Conservation (phyloP, 2,113 vertebrate genomes). For the Prolemur simus region DNA sequence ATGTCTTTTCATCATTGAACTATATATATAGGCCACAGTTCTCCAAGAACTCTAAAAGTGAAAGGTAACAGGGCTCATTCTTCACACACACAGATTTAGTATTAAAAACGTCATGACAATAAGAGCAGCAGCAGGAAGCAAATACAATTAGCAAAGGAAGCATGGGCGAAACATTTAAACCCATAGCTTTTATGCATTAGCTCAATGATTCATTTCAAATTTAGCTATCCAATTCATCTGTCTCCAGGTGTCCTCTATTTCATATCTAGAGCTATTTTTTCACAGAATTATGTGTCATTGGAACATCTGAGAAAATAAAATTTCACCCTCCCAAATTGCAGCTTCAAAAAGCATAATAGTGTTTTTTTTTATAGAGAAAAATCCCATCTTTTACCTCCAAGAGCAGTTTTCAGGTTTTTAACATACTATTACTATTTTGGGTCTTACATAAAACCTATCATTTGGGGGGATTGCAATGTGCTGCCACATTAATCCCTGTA, state of each 20-base stretch:
- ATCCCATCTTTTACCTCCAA: slow-evolving; percentile 30
- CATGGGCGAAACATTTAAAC: slow-evolving; percentile 36
- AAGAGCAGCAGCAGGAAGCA: slow-evolving; percentile 67
- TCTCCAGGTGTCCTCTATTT: slow-evolving; percentile 73
- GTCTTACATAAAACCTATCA: slow-evolving; percentile 43
- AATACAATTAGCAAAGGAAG: slow-evolving; percentile 70
- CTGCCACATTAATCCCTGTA: slow-evolving; percentile 43
- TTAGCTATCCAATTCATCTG: slow-evolving; percentile 70
- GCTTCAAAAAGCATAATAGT: slow-evolving; percentile 30
- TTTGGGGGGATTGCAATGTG: neutral
- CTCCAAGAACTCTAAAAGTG: neutral
- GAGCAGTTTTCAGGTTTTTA: slow-evolving; percentile 4
- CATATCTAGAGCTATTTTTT: slow-evolving; percentile 55
- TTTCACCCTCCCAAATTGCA: slow-evolving; percentile 45
- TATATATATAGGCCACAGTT: slow-evolving; percentile 28
- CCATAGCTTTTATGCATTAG: slow-evolving; percentile 52
- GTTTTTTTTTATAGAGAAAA: slow-evolving; percentile 55
- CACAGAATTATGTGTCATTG: slow-evolving; percentile 56
- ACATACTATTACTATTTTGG: slow-evolving; percentile 45
- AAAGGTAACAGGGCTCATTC: slow-evolving; percentile 30
- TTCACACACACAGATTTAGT: slow-evolving; percentile 43
- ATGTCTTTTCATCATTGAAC: neutral
- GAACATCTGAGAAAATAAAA: slow-evolving; percentile 74
- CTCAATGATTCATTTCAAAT: slow-evolving; percentile 69
- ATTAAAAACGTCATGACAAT: slow-evolving; percentile 53